Evolutionary conservation across 2,113 vertebrate genomes (phyloP).

Genomic region (Oreochromis tanganicae): DNA sequence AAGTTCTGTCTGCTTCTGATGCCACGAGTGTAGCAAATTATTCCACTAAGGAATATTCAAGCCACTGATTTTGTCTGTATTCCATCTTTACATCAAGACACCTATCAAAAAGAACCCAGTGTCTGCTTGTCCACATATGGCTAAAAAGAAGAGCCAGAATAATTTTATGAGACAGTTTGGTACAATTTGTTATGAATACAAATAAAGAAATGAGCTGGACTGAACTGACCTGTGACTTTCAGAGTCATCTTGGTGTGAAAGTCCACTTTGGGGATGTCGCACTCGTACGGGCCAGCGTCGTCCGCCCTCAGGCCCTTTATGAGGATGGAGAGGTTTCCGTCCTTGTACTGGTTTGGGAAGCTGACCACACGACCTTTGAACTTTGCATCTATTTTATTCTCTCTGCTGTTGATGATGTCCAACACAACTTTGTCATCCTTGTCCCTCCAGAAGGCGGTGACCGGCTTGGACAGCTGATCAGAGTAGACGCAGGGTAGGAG

Average conservation of each 20-base stretch:
- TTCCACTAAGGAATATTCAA: not conserved
- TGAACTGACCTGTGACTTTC: not conserved
- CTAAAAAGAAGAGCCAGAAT: not conserved
- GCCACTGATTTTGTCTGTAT: not conserved
- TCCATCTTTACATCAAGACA: not conserved
- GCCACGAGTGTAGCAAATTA: not conserved
- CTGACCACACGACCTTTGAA: rapidly evolving
- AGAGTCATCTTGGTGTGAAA: not conserved
- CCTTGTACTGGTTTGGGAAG: rapidly evolving
- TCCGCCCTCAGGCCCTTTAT: not conserved
- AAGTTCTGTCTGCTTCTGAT: not conserved
- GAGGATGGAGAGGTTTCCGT: not conserved
- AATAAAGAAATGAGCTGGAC: not conserved
- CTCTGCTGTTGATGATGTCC: rapidly evolving
- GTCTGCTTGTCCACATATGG: not conserved
- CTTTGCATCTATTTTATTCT: rapidly evolving
- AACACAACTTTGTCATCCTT: rapidly evolving
- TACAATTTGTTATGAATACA: not conserved
- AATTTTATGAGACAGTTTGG: not conserved
- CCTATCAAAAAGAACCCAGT: not conserved
- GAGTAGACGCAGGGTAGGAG: not conserved
- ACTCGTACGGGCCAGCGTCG: not conserved
- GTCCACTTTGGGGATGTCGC: not conserved
- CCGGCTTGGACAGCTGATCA: rapidly evolving
- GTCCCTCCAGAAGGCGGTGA: not conserved